Evolutionary conservation across 2,113 vertebrate species (phyloP), one percentile per base, ranked within the genome.

Genomic region (Rhabdornis inornatus): DNA sequence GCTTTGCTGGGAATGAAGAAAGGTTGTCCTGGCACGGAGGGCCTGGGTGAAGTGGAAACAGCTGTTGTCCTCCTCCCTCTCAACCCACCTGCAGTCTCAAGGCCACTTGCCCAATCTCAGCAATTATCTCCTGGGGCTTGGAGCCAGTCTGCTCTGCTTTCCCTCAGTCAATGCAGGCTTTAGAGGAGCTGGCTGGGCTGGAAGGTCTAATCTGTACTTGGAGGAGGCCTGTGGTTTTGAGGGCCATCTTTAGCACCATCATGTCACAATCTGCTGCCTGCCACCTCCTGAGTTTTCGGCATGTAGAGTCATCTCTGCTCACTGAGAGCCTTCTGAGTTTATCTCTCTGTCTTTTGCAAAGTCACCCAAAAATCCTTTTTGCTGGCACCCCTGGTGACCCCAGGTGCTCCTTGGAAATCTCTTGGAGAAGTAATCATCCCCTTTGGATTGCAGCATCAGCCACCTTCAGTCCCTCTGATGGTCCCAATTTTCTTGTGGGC

Each of bases 361-460:
- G 82, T 74, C 47, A 86, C 52, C 76, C 65, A 47, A 90, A 96
- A 92, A 25, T 68, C 24, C 45, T 89, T 35, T 57, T 77, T 89
- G 17, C 39, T 82, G 77, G 40, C 45, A 64, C 37, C 47, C 61
- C 56, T 6, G 7, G 70, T 68, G 79, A 94, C 72, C n/a, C 27
- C 90, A 96, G 81, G 75, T 93, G 53, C 44, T 91, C 59, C 70
- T 59, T 75, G 82, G 55, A 96, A 95, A 84, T 80, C 65, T 88
- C 78, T 89, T 75, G 39, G 53, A 81, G 64, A 95, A 91, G 63
- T 74, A 90, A 75, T 94, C 64, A 79, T 63, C 53, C 37, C 61
- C 47, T 92, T 85, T 10, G 72, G 82, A 82, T 94, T 96, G 85
- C 74, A 94, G n/a, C 87, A 96, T 93, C 81, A 63, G 47, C 87